phyloP scores from a whole-genome alignment of 2,797 vertebrate genomes.

The Sebastes minor region DNA sequence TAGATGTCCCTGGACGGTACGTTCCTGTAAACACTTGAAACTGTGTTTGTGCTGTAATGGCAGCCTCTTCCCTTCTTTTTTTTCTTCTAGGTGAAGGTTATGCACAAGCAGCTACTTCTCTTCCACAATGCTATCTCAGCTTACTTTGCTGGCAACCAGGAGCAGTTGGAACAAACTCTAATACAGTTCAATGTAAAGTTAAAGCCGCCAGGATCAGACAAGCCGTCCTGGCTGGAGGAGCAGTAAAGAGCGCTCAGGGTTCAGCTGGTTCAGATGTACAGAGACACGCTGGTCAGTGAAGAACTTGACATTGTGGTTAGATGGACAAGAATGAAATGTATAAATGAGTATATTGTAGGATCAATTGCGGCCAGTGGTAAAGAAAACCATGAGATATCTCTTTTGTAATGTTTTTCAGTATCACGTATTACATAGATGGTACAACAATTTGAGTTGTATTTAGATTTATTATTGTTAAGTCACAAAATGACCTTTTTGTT shows the following conservation, averaged over 20 bases:
- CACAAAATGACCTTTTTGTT: conserved; percentile 35
- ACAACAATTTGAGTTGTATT: conserved; percentile 36
- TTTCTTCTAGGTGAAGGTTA: conserved; percentile 92
- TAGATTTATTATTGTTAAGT: conserved; percentile 31
- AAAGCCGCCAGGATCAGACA: conserved; percentile 91
- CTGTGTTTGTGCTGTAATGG: background rate
- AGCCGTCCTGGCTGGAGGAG: conserved; percentile 98
- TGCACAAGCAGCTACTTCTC: conserved; percentile 98
- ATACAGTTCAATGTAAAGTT: conserved; percentile 96
- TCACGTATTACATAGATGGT: conserved; percentile 49
- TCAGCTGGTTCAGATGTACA: conserved; percentile 31
- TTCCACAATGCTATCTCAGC: conserved; percentile 98
- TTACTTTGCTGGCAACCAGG: conserved; percentile 99
- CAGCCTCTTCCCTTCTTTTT: background rate
- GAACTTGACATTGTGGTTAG: conserved; percentile 24
- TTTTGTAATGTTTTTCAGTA: conserved; percentile 59
- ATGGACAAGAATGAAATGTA: conserved; percentile 30
- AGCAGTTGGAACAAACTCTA: conserved; percentile 96
- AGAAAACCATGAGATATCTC: conserved; percentile 31
- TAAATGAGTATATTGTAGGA: conserved; percentile 46
- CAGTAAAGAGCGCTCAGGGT: conserved; percentile 80
- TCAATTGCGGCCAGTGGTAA: conserved; percentile 38
- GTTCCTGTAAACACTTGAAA: conserved; percentile 7
- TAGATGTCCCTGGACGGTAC: background rate
- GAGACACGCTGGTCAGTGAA: conserved; percentile 31